Percentiles rank a stretch among this genome's conserved stretches.
Evolutionary conservation across 35 echinoderm and acorn worm genomes (phyloP).

Genomic region (Patiria miniata): DNA sequence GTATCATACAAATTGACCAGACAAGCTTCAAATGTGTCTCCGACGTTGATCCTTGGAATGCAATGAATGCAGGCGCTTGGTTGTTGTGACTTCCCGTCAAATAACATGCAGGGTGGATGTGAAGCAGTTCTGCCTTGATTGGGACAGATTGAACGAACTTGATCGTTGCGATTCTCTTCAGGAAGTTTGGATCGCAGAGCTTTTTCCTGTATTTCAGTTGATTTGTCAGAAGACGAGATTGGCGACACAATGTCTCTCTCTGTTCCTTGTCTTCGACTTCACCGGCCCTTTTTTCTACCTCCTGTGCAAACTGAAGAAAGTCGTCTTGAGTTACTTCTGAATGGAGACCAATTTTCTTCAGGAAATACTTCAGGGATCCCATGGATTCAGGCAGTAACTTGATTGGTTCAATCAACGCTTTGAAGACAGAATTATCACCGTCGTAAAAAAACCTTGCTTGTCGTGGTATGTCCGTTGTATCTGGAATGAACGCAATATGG

Average conservation of each 20-base stretch:
- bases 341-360: background rate
- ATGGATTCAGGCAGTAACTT: background rate
- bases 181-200: background rate
- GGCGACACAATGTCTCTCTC: background rate
- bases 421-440: background rate
- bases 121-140: background rate
- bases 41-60: slow-evolving; percentile 28
- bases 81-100: too few relatives aligned
- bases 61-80: background rate
- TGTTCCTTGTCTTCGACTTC: background rate
- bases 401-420: background rate
- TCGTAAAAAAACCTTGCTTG: slow-evolving; percentile 4
- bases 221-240: background rate
- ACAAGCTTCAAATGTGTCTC: background rate
- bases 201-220: background rate
- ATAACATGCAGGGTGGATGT: slow-evolving; percentile 20
- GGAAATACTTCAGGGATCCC: background rate
- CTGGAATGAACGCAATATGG: background rate
- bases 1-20: slow-evolving; percentile 24
- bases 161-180: background rate
- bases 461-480: background rate
- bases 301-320: background rate
- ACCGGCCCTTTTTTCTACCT: background rate
- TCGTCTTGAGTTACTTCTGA: background rate
- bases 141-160: slow-evolving; percentile 27